Conservation (phyloP, 2,113 vertebrate species). For the Craseonycteris thonglongyai region DNA sequence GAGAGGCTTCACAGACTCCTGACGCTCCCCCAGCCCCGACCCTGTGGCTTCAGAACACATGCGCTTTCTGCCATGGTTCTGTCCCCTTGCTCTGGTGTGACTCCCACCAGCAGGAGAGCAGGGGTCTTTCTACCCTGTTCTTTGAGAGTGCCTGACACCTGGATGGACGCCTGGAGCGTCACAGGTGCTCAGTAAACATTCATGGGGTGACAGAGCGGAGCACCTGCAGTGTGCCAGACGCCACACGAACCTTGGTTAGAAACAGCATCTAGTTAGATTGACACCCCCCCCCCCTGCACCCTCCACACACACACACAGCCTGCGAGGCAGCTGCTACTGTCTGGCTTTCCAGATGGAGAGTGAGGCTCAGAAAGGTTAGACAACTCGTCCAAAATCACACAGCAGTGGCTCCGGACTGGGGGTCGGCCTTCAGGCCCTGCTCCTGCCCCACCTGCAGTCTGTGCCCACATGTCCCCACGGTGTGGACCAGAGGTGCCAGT, state of each 20-base stretch:
- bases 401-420: fast-evolving
- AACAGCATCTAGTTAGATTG: fast-evolving
- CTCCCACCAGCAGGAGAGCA: fast-evolving
- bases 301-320: no score
- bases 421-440: not conserved
- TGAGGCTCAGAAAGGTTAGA: not conserved
- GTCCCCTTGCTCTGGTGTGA: fast-evolving
- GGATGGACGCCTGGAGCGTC: fast-evolving
- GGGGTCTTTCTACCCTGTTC: fast-evolving
- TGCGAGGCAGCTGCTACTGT: fast-evolving
- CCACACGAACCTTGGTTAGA: fast-evolving
- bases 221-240: not conserved
- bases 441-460: fast-evolving
- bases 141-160: not conserved
- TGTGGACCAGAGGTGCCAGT: fast-evolving
- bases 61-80: fast-evolving
- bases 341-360: fast-evolving
- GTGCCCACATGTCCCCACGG: fast-evolving
- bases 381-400: not conserved
- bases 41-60: fast-evolving
- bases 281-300: no score
- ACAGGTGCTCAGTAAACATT: not conserved
- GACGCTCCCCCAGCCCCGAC: fast-evolving
- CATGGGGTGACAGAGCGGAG: fast-evolving
- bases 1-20: fast-evolving